Evolutionary conservation across 2,113 vertebrate species (phyloP), one percentile per base, ranked within the genome.

Genomic region (Chionis minor): DNA sequence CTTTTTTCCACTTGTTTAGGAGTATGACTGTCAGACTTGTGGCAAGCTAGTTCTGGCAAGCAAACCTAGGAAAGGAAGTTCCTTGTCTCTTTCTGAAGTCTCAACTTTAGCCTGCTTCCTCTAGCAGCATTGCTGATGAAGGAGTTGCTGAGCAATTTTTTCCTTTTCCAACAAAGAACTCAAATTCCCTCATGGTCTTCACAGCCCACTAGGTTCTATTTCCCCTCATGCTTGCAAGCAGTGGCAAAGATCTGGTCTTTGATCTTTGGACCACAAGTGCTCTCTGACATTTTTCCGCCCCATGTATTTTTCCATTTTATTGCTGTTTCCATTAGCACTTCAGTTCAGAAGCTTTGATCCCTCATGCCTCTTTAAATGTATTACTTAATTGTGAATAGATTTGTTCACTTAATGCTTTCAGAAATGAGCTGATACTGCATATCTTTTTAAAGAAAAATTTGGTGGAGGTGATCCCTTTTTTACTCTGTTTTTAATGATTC

Each of bases 121-220:
- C 69, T 94, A 35, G 38, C 59, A 62, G 32, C 2, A 0, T n/a
- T 72, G 80, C 77, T 92, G 59, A 47, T 83, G 49, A 66, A 78
- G 52, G 51, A 93, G 62, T 42, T 96, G 85, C 88, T 97, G 93
- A 95, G 61, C 71, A 90, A 95, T 92, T 92, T 44, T 95, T 92
- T 96, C 90, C 92, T 94, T 91, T 82, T 94, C 83, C 91, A 87
- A 4, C 77, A 69, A 87, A 89, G 86, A 72, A 61, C 62, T 70
- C 54, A 45, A 71, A 90, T 86, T 92, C 83, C 52, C 54, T 94
- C 55, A 72, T 90, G 62, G n/a, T 88, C 77, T 92, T 62, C 66
- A 12, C 47, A 72, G 44, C 86, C 86, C 70, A 32, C 81, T 75
- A 54, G 32, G 33, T 94, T 79, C 86, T 96, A 14, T 78, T 95